A percentile compares a stretch with the other conserved stretches of the same genome.
These are phyloP conservation scores for Lamellibrachia satsuma DNA, from an alignment of 2,888 invertebrate genomes.

Conservation along the genomic window DNA sequence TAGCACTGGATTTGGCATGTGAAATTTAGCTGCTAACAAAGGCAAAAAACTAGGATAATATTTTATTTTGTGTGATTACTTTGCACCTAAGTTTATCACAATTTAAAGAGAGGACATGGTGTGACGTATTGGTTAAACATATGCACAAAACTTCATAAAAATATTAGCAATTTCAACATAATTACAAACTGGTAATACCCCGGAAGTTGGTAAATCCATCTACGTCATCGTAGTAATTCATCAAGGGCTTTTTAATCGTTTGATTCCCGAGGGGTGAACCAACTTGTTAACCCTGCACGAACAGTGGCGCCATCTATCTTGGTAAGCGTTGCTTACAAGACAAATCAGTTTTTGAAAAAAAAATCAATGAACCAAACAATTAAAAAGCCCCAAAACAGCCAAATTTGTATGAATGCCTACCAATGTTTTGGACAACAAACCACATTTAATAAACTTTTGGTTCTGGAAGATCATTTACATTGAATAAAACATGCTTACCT, in stretches of 20 bases:
- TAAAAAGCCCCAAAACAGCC: neutral
- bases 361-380: neutral
- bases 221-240: neutral
- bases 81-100: too few species aligned
- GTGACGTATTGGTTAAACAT: neutral
- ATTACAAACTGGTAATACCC: neutral
- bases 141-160: neutral
- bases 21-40: too few species aligned
- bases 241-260: neutral
- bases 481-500: neutral
- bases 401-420: neutral
- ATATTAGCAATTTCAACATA: neutral
- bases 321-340: neutral
- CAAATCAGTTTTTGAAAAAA: neutral
- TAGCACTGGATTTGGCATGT: too few species aligned
- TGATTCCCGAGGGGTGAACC: neutral
- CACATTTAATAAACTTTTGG: neutral
- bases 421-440: too few species aligned
- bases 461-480: neutral
- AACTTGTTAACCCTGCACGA: neutral
- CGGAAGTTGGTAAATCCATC: neutral
- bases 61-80: too few species aligned
- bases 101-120: neutral
- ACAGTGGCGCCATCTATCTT: neutral
- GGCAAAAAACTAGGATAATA: too few species aligned